Percentiles rank a stretch among this genome's conserved stretches.
Evolutionary conservation across 2,113 vertebrate species (phyloP).

Genomic region (Chauna torquata): DNA sequence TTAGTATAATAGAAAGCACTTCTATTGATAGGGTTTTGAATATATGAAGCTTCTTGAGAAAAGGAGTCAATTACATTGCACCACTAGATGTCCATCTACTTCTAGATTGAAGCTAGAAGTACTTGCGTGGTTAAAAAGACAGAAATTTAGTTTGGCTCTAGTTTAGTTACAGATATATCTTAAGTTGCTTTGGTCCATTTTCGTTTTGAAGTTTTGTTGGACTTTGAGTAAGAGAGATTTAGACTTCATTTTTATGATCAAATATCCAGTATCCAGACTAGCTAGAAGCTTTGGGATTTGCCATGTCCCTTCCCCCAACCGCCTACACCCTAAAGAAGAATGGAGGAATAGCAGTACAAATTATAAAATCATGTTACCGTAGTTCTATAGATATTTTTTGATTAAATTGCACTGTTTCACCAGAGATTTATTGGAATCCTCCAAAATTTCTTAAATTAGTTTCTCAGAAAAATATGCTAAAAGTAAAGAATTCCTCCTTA

Average conservation of each 20-base stretch:
- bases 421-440: background rate
- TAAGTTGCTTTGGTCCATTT: background rate
- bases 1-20: background rate
- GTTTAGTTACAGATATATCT: background rate
- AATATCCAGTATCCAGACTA: background rate
- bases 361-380: background rate
- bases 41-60: background rate
- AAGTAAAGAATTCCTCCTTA: background rate
- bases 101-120: background rate
- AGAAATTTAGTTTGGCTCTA: background rate
- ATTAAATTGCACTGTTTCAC: background rate
- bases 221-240: background rate
- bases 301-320: background rate
- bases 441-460: background rate
- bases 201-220: background rate
- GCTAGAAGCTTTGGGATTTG: background rate
- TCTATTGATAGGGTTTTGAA: background rate
- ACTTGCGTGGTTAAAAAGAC: background rate
- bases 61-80: background rate
- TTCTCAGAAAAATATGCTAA: background rate
- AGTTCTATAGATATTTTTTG: background rate
- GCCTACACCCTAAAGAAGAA: background rate
- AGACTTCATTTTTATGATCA: background rate
- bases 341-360: background rate
- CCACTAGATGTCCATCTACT: constrained; percentile 27